Evolutionary conservation across 1,140 invertebrate species (phyloP).

Genomic region (Dolichoris vasculosae): DNA sequence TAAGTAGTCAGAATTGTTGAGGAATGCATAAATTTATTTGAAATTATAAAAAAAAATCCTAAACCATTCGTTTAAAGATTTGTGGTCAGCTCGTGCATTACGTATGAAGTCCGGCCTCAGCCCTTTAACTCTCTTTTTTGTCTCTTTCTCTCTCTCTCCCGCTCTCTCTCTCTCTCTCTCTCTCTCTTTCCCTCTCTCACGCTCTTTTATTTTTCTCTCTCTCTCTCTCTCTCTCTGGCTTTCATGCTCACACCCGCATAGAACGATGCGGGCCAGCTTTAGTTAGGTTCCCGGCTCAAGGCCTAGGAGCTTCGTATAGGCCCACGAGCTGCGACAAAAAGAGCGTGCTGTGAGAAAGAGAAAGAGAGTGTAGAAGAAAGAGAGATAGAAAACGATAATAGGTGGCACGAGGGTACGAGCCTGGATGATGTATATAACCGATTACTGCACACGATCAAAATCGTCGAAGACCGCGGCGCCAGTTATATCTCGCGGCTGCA

Average conservation of each 20-base stretch:
- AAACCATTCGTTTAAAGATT: background rate
- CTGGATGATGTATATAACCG: background rate
- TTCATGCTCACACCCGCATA: slow-evolving; percentile 16
- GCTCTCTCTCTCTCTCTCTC: slow-evolving; percentile 11
- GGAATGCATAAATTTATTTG: background rate
- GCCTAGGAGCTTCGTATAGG: slow-evolving; percentile 15
- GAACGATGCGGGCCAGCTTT: slow-evolving; percentile 11
- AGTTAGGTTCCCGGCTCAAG: slow-evolving; percentile 24
- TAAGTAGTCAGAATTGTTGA: background rate
- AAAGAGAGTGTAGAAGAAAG: slow-evolving; percentile 23
- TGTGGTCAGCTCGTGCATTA: background rate
- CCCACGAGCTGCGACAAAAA: slow-evolving; percentile 35
- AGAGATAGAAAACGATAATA: background rate
- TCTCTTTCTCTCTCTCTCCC: slow-evolving; percentile 4
- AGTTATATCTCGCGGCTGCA: background rate
- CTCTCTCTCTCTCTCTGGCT: slow-evolving; percentile 1
- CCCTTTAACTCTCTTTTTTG: slow-evolving; percentile 44
- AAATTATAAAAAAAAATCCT: background rate
- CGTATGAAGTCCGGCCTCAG: background rate
- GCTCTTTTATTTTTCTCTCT: too few species aligned
- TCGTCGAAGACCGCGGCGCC: slow-evolving; percentile 26
- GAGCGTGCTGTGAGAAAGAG: background rate
- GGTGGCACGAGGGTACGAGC: background rate
- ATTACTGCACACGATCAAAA: slow-evolving; percentile 15
- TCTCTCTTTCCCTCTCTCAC: slow-evolving; percentile 18